Base-by-base conservation (phyloP, 2,113 vertebrate species). In the Cochlearius cochlearius region DNA sequence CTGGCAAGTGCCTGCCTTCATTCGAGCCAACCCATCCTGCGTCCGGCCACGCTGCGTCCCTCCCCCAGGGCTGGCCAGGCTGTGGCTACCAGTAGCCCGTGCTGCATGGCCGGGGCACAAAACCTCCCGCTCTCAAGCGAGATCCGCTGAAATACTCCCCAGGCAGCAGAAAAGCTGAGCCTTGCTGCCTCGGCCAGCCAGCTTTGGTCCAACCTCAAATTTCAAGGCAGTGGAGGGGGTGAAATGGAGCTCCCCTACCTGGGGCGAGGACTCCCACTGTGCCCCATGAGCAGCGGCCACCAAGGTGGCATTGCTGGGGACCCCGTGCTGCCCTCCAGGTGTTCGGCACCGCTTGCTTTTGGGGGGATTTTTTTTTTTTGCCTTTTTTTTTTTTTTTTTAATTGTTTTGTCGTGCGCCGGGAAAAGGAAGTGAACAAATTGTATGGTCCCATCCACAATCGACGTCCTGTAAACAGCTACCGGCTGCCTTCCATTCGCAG, bases 381-480 rank as follows among this genome's bases (percentile, higher is more conserved):
- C 34, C 21, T 6, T n/a, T 86, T 62, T 29, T 14, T 43, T 20
- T 59, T 45, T 26, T 58, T 60, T n/a, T 72, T 3, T 21, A 86
- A 93, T 94, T 93, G 92, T 96, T 97, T 96, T 86, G 78, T 95
- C 14, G 1, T 77, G 86, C 10, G 4, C 64, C 79, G 20, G 97
- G 94, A 97, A 97, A 72, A 86, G 96, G 97, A 97, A 97, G 96
- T 94, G 92, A 93, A 64, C 60, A 32, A 67, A 94, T 95, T 95
- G 95, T 96, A 78, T 94, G 39, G 94, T 77, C 95, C 88, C 52
- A 10, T 95, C 95, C 84, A 89, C 95, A 87, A 9, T 45, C 26
- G 2, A 94, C 60, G 95, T 97, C 97, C 97, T 96, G 97, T 95
- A 96, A 96, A 97, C 96, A 96, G 95, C 91, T 47, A 52, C 60